Evolutionary conservation across 2,888 invertebrate species (phyloP), one percentile per base, ranked within the genome.

Genomic region (Campoplex nolae): DNA sequence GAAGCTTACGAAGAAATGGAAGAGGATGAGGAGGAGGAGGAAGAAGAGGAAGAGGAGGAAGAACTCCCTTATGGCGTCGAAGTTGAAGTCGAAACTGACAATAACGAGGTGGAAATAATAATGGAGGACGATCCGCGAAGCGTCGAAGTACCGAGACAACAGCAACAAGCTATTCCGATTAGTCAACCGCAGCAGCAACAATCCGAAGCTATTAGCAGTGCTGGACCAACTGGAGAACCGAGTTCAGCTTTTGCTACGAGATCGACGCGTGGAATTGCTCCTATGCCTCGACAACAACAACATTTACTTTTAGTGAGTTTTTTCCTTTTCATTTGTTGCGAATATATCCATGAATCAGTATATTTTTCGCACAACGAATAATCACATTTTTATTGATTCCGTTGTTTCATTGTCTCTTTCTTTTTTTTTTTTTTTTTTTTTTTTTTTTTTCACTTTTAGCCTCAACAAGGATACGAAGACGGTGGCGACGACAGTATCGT

Each of bases 401-500:
- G 54, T 54, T 13, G 8, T 32, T 62, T 62, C n/a, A 23, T 28
- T 45, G 3, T 70, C 28, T 18, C 35, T 35, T 70, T 6, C 1
- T 38, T 38, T 38, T 0, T 18, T 68, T n/a, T 45, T 16, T 11
- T 6, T 38, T 38, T 38, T 38, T 0, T 18, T 68, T n/a, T 45
- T 16, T 11, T 42, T n/a, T 9, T 42, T 11, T 11, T 42, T 1
- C 8, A 56, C 38, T 23, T 58, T 62, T 87, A 95, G 94, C 94
- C 94, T 11, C 95, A 95, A 65, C 95, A 95, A 88, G 95, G 95
- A 51, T 95, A 95, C 86, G 97, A 96, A 92, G 97, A 97, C 89
- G 96, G 96, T 16, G 96, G 96, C 18, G 97, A 97, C 92, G 97
- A 97, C 89, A 95, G 97, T 90, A 98, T 98, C 90, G 98, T 98